Evolutionary conservation across 2,797 vertebrate genomes (phyloP).

Genomic region (Phalloptychus januarius): DNA sequence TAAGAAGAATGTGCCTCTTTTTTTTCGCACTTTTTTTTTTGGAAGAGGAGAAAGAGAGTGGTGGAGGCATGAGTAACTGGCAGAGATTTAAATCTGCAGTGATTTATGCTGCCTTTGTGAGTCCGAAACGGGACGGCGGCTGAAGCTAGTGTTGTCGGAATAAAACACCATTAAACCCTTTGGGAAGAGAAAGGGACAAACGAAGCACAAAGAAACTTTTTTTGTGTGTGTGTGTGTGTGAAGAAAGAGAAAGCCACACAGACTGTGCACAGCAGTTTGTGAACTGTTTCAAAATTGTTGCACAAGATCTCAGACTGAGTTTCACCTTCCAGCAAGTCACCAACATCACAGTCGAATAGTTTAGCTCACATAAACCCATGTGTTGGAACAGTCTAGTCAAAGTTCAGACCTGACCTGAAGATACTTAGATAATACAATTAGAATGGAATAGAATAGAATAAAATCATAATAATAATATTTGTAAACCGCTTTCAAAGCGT

Average conservation of each 20-base stretch:
- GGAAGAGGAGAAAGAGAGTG: constrained; percentile 44
- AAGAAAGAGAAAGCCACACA: background rate
- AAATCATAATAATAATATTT: no score
- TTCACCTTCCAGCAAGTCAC: background rate
- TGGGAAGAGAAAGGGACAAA: background rate
- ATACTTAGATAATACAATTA: no score
- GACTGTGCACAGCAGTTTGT: background rate
- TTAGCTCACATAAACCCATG: background rate
- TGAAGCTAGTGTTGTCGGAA: constrained; percentile 12
- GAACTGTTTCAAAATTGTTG: background rate
- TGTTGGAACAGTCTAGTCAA: background rate
- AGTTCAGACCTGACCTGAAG: background rate
- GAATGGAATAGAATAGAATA: no score
- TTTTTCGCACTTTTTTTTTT: constrained; percentile 45
- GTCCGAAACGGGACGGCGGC: constrained; percentile 23
- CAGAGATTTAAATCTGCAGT: constrained; percentile 56
- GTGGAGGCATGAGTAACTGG: constrained; percentile 42
- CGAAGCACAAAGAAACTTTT: background rate
- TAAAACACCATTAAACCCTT: background rate
- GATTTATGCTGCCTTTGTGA: constrained; percentile 53
- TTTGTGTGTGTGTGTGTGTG: background rate
- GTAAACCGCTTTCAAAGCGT: no score
- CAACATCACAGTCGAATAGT: background rate
- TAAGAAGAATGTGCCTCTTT: constrained; percentile 68
- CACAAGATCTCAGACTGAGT: background rate